Conservation (phyloP, 1,140 invertebrate species). For the Archegozetes longisetosus region DNA sequence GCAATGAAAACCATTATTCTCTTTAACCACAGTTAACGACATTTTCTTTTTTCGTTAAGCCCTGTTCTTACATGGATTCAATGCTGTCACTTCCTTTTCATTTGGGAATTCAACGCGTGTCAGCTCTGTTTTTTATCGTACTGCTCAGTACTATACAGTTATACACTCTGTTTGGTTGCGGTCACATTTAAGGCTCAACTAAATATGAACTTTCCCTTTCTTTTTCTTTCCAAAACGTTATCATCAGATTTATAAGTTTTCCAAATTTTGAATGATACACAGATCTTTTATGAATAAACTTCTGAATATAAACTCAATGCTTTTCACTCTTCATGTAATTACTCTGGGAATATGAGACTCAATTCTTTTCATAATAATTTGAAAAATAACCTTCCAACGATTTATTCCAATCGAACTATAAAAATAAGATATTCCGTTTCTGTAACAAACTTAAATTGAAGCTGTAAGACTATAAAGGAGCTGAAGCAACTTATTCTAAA, state of each 20-base stretch:
- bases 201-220: not conserved
- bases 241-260: not conserved
- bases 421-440: not conserved
- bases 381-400: not conserved
- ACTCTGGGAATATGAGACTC: not conserved
- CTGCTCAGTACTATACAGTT: not conserved
- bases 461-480: no score
- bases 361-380: not conserved
- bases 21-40: not conserved
- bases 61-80: not conserved
- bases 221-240: not conserved
- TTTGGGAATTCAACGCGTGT: not conserved
- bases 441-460: not conserved
- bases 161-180: not conserved
- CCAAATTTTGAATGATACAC: not conserved
- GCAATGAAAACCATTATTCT: not conserved
- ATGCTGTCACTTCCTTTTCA: not conserved
- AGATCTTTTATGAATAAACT: not conserved
- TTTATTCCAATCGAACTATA: not conserved
- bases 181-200: not conserved
- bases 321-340: not conserved
- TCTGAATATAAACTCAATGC: not conserved
- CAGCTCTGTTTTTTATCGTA: not conserved
- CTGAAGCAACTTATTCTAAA: no score
- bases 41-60: not conserved